Base-by-base conservation (phyloP, 1,140 invertebrate genomes). In the Sarcophaga peregrina region DNA sequence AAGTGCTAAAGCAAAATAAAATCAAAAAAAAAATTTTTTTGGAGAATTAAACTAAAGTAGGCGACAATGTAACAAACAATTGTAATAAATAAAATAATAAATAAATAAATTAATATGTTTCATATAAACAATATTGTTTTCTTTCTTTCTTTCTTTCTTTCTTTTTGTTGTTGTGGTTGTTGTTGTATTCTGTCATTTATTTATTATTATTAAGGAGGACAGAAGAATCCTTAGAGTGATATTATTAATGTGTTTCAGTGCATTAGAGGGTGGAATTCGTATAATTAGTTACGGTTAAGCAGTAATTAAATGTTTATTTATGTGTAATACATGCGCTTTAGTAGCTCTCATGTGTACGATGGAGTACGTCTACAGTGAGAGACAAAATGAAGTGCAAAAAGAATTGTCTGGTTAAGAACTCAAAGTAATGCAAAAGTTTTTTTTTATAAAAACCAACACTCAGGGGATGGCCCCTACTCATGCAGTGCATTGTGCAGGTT, bases 81-180 rank as follows among this genome's bases (percentile, higher is more conserved):
- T 48, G 25, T 78, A 78, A 78, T 78, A 78, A 78, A 78, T 52
- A 78, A 78, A 52, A 37, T n/a, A 78, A 78, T 78, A 52, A 78
- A 48, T 52, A 78, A 78, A 52, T 37, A 37, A 78, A 78, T 78
- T 20, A 78, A 48, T 76, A 48, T 48, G 74, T 37, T 37, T 37
- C 25, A 37, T 37, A 37, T 37, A 37, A 37, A 37, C 25, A 37
- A 37, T 37, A 37, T 37, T 37, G 4, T 37, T 37, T 37, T 37
- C 25, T 37, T 37, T 37, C 4, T 4, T 37, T 37, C 4, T 37
- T 37, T n/a, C n/a, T n/a, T n/a, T n/a, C n/a, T n/a, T n/a, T n/a
- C n/a, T n/a, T n/a, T n/a, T n/a, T n/a, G n/a, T n/a, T n/a, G n/a
- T n/a, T n/a, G n/a, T n/a, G n/a, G 25, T 37, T 37, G 25, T 37